phyloP scores from a whole-genome alignment of 2,113 vertebrate species.

The Lota lota region DNA sequence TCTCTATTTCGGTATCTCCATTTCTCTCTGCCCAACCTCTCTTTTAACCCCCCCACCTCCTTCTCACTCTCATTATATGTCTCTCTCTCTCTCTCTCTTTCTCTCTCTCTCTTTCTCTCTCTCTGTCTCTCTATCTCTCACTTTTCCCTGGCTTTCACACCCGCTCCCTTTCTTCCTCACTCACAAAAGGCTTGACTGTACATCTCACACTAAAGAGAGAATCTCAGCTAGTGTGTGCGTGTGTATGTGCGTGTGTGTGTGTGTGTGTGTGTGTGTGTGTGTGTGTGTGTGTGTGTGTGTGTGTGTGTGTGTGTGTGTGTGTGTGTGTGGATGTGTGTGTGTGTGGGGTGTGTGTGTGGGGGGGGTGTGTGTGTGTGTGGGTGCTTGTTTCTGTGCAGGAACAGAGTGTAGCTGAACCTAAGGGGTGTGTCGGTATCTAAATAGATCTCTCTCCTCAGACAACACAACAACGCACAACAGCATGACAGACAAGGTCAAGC shows the following conservation, averaged over 20 bases:
- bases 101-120: neutral
- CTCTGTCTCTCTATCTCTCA: too few species aligned
- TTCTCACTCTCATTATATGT: slow-evolving; percentile 33
- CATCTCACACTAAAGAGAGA: slow-evolving; percentile 29
- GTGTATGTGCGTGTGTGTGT: neutral
- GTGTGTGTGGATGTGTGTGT: slow-evolving; percentile 21
- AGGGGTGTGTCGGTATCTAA: slow-evolving; percentile 45
- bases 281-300: too few species aligned
- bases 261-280: neutral
- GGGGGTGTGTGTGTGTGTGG: neutral
- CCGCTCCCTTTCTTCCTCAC: slow-evolving; percentile 27
- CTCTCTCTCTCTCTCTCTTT: slow-evolving; percentile 7
- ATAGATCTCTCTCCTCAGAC: slow-evolving; percentile 36
- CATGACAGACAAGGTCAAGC: slow-evolving; percentile 53
- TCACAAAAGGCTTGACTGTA: slow-evolving; percentile 46
- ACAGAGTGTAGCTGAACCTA: slow-evolving; percentile 38
- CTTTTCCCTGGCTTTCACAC: slow-evolving; percentile 38
- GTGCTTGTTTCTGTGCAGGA: neutral
- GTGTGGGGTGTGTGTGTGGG: slow-evolving; percentile 2
- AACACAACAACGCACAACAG: slow-evolving; percentile 39
- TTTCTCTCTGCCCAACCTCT: slow-evolving; percentile 10
- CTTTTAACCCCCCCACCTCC: slow-evolving; percentile 7
- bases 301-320: too few species aligned
- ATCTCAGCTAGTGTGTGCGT: neutral
- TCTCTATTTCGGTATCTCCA: slow-evolving; percentile 4